Evolutionary conservation across 2,113 vertebrate species (phyloP), one percentile per base, ranked within the genome.

Genomic region (Prochilodus magdalenae): DNA sequence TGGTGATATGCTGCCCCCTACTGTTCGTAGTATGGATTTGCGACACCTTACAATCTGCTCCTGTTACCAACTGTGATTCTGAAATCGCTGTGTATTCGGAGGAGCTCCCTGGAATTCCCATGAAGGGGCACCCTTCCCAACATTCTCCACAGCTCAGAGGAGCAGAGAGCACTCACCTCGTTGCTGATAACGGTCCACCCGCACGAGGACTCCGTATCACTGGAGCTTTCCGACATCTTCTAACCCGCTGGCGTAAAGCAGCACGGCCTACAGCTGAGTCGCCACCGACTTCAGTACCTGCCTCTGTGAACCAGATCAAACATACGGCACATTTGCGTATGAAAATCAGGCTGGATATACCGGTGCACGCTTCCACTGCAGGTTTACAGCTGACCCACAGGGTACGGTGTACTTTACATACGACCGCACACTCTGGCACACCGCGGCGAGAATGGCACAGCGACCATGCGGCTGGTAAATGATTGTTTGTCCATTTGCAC

Each of bases 121-220:
- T 36, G 6, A 4, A 4, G 33, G 33, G 3, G 33, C 33, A 36
- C 3, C 33, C 33, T 6, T 36, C 3, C 6, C 3, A 36, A 36
- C 1, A 40, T 22, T 57, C 16, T 18, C n/a, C 33, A 36, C 1
- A 26, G 22, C 8, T 49, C 12, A 30, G 2, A 65, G 30, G 65
- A 36, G 36, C 36, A 36, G 36, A 47, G 13, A 65, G 71, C 24
- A 71, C 73, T 81, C 94, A 98, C 98, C 96, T 99, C 97, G 87
- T 97, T 96, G 85, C 94, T 97, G 87, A 99, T 96, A 85, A 99
- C 96, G 49, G 96, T 99, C 98, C 98, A 99, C 75, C 96, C 98
- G 85, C 97, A 97, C 44, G 98, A 98, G 1, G 96, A 99, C 89
- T 99, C 98, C 11, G 97, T 93, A 89, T 99, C 98, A 88, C 97